Evolutionary conservation across 2,797 vertebrate species (phyloP), one percentile per base, ranked within the genome.

Genomic region (Silurus aristotelis): DNA sequence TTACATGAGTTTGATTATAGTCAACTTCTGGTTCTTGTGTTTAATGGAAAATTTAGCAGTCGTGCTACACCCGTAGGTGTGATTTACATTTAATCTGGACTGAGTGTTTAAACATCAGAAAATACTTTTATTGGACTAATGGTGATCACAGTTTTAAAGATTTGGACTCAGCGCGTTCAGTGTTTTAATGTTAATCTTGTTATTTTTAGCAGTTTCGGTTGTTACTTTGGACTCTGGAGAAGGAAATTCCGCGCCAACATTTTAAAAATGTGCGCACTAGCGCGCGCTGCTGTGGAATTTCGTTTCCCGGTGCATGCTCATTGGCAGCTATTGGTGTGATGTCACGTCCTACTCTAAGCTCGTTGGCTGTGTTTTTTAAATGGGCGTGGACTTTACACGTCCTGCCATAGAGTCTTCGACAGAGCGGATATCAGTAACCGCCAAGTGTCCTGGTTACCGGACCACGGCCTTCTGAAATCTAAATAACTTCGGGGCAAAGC

Each of bases 281-380:
- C 94, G 95, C 95, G 94, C 95, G 94, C 95, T 91, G 6, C 17
- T 48, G 2, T 56, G 64, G 81, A 90, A 89, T 93, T 92, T 92
- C 67, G 85, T 80, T 82, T 88, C 55, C 12, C 27, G 80, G 80
- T 80, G 83, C 7, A 48, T 68, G 86, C 87, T 83, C 15, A 95
- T 96, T 95, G 94, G 94, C 87, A 86, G 52, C 0, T 48, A 76
- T 0, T 0, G 0, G 2, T 2, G 15, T 5, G 86, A 72, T 55
- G 55, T 12, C 66, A 60, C 17, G 0, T 5, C 0, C 0, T 63
- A 20, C n/a, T 17, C 1, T 0, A 22, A 15, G 12, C 43, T 73
- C 19, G 73, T 81, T 73, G 78, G 68, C 2, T 64, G 46, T 4
- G 61, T n/a, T 38, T 8, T 1, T 20, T 1, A 1, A 6, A 13